phyloP scores from a whole-genome alignment of 2,113 vertebrate species.

The Meriones unguiculatus region DNA sequence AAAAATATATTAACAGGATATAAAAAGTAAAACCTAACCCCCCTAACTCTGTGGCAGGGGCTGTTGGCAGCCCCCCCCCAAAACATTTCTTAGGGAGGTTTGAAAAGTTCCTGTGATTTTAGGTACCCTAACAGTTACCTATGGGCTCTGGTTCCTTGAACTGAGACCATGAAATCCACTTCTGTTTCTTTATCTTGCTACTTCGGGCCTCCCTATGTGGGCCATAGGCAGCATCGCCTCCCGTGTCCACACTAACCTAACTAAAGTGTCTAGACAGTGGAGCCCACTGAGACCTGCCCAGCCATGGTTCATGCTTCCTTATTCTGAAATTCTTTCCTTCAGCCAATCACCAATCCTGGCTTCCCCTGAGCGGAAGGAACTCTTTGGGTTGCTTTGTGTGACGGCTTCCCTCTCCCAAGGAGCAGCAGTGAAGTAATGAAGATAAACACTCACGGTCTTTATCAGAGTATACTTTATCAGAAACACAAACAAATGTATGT shows the following conservation, averaged over 20 bases:
- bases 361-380: not conserved
- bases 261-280: not conserved
- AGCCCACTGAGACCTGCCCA: not conserved
- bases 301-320: not conserved
- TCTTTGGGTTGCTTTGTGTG: not conserved
- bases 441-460: not conserved
- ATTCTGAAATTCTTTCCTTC: not conserved
- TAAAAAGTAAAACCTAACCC: not conserved
- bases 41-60: not conserved
- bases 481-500: not conserved
- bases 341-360: not conserved
- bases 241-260: not conserved
- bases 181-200: not conserved
- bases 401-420: not conserved
- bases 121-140: not conserved
- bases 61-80: not conserved
- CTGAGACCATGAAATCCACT: not conserved
- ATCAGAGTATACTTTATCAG: not conserved
- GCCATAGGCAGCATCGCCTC: not conserved
- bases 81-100: not conserved
- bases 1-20: not conserved
- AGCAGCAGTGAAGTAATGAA: not conserved
- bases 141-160: not conserved
- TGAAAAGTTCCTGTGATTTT: not conserved
- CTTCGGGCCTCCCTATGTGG: not conserved